These are phyloP conservation scores for Aproaerema taeniolella DNA, from an alignment of 2,888 invertebrate species.

Conservation along the genomic window DNA sequence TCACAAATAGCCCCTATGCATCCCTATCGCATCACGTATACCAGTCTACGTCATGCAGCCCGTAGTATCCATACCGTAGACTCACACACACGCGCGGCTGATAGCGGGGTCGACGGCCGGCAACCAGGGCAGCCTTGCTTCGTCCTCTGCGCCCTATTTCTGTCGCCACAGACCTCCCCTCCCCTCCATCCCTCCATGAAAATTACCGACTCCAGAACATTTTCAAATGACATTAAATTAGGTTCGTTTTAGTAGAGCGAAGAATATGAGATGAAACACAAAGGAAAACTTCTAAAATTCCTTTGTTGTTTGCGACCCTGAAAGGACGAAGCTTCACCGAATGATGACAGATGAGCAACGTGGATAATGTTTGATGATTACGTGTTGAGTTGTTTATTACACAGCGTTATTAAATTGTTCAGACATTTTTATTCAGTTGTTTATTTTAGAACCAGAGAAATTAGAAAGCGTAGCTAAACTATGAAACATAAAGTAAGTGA, in stretches of 20 bases:
- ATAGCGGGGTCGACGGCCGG: constrained; percentile 65
- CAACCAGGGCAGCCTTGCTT: constrained; percentile 76
- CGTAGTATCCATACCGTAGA: constrained; percentile 37
- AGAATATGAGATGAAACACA: constrained; percentile 4
- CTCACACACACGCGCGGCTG: constrained; percentile 36
- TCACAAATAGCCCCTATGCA: constrained; percentile 37
- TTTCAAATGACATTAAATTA: constrained; percentile 34
- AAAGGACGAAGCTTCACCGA: neutral
- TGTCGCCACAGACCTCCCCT: constrained; percentile 52
- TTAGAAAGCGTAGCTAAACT: constrained; percentile 7
- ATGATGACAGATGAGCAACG: neutral
- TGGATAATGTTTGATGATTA: neutral
- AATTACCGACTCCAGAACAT: constrained; percentile 39
- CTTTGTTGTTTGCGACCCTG: neutral
- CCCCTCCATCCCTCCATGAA: constrained; percentile 47
- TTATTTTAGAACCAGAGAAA: neutral
- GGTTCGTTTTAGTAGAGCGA: constrained; percentile 11
- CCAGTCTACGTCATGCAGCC: constrained; percentile 31
- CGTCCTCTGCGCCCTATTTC: constrained; percentile 77
- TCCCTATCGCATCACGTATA: constrained; percentile 33
- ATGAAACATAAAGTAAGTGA: constrained; percentile 1
- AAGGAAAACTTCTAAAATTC: constrained; percentile 5
- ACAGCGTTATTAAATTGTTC: neutral
- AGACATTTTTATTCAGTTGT: neutral
- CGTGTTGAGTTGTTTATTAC: neutral